Evolutionary conservation across 2,113 vertebrate genomes (phyloP).

Genomic region (Stegastes partitus): DNA sequence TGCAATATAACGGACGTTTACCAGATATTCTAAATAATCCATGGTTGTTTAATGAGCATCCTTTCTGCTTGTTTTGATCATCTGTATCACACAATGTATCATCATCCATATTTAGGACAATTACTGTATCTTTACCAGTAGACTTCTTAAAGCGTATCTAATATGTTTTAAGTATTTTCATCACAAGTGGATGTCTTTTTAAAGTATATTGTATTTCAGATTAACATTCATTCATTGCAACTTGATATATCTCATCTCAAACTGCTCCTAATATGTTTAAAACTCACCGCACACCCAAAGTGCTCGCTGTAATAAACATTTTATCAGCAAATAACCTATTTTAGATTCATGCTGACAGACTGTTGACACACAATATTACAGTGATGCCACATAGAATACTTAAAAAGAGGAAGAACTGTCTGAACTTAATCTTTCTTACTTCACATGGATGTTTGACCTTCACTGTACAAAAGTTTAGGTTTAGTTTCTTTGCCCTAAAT

Average conservation of each 20-base stretch:
- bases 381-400: not conserved
- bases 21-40: too few species aligned
- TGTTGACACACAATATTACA: not conserved
- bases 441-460: too few species aligned
- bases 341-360: conserved; percentile 3
- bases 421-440: too few species aligned
- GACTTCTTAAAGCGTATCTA: too few species aligned
- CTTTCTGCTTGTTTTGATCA: not conserved
- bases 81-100: conserved; percentile 17
- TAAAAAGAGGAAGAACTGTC: not conserved
- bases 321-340: not conserved
- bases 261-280: not conserved
- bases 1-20: not conserved
- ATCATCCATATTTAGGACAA: not conserved
- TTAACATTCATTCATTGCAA: not conserved
- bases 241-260: not conserved
- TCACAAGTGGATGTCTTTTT: not conserved
- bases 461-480: not conserved
- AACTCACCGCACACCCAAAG: not conserved
- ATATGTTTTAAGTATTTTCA: conserved; percentile 5
- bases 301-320: not conserved
- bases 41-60: conserved; percentile 2
- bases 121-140: not conserved
- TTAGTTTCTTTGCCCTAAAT: not conserved
- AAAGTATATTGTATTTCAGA: not conserved